Conservation (phyloP, 1,140 invertebrate species). For the Varroa destructor region DNA sequence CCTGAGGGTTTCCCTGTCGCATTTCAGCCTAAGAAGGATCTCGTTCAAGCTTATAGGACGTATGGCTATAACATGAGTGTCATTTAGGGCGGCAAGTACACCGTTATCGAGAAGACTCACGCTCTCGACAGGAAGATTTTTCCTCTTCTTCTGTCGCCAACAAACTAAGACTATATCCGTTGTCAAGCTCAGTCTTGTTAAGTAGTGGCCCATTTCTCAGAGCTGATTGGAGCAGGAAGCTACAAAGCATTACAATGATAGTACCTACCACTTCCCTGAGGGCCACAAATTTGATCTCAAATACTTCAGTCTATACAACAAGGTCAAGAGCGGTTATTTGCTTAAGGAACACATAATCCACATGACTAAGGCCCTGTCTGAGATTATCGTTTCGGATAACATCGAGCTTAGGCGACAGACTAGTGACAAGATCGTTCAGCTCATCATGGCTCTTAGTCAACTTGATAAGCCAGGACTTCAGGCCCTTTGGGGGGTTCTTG, state of each 20-base stretch:
- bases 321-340: background rate
- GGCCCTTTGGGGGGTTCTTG: conserved; percentile 3
- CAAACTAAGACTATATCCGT: conserved; percentile 23
- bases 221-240: background rate
- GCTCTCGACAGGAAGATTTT: conserved; percentile 27
- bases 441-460: conserved; percentile 2
- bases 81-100: conserved; percentile 2
- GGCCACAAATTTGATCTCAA: conserved; percentile 16
- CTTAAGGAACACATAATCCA: conserved; percentile 15
- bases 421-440: conserved; percentile 24
- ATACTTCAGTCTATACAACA: background rate
- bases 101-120: conserved; percentile 11
- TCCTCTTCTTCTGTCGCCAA: background rate
- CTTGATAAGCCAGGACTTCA: background rate
- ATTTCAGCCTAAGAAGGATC: conserved; percentile 4
- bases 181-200: conserved; percentile 17
- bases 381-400: conserved; percentile 19
- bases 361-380: conserved; percentile 14
- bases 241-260: conserved; percentile 3
- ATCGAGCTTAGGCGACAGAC: conserved; percentile 12
- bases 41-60: conserved; percentile 13
- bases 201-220: background rate
- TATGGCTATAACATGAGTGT: conserved; percentile 24
- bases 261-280: conserved; percentile 25
- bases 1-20: conserved; percentile 14